Conservation (phyloP, 2,113 vertebrate species). For the Apeltes quadracus region DNA sequence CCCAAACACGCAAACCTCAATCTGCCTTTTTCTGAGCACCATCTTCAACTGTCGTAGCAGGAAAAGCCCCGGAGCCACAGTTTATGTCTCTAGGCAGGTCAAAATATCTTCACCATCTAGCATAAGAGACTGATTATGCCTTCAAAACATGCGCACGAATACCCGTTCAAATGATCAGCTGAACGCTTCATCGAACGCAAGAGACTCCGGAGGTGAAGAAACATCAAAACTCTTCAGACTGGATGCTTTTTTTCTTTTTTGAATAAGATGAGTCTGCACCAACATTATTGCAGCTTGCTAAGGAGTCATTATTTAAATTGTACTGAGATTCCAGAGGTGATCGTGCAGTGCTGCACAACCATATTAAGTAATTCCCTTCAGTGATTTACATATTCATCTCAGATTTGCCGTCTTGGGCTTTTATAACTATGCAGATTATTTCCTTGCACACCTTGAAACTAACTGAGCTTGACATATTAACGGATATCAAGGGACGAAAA, state of each 20-base stretch:
- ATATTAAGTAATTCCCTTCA: constrained; percentile 14
- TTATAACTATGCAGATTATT: constrained; percentile 24
- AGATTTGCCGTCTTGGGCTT: constrained; percentile 26
- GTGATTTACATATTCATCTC: constrained; percentile 36
- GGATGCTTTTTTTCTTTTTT: background rate
- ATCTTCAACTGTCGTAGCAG: background rate
- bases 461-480: constrained; percentile 15
- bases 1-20: constrained; percentile 31
- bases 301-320: constrained; percentile 9
- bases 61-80: background rate
- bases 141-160: background rate
- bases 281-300: constrained; percentile 9
- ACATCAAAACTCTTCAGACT: constrained; percentile 4
- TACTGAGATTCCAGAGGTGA: constrained; percentile 21
- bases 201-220: background rate
- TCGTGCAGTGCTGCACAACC: constrained; percentile 4
- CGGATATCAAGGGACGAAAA: constrained; percentile 16
- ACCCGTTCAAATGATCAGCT: background rate
- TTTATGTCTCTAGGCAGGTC: background rate
- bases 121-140: background rate
- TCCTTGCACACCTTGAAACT: constrained; percentile 12
- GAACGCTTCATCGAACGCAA: background rate
- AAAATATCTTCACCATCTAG: background rate
- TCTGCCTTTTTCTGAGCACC: background rate
- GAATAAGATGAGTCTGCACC: constrained; percentile 5